Conservation (phyloP, 2,797 vertebrate species). For the Microtus agrestis region DNA sequence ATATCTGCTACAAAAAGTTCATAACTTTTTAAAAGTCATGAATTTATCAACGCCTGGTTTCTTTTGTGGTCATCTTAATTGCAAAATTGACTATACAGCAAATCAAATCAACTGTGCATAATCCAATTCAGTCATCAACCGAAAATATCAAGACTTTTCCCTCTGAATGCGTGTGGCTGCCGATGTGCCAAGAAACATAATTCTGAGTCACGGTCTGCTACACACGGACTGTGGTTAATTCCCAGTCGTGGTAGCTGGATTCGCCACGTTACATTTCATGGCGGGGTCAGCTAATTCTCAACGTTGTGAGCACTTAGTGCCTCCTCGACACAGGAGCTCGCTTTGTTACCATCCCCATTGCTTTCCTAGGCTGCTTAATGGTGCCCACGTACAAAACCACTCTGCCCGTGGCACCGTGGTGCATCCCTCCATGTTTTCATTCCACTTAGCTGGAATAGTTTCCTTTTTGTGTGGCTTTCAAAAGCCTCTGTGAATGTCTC, state of each 20-base stretch:
- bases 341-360: neutral
- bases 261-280: neutral
- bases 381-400: neutral
- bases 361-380: neutral
- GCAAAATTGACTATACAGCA: conserved; percentile 17
- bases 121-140: conserved; percentile 57
- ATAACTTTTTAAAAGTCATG: conserved; percentile 56
- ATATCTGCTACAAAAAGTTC: neutral
- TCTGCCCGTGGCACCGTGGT: rapidly evolving
- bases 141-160: conserved; percentile 54
- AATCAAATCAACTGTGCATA: conserved; percentile 39
- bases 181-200: conserved; percentile 44
- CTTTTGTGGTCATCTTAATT: conserved; percentile 59
- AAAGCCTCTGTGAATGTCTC: neutral
- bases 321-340: neutral
- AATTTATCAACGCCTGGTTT: conserved; percentile 53
- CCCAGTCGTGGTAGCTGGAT: neutral
- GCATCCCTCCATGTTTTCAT: neutral
- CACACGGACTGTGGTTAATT: neutral
- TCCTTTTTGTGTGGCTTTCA: neutral
- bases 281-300: neutral
- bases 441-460: neutral
- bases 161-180: neutral
- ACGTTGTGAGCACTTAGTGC: neutral
- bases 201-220: conserved; percentile 22